phyloP scores from a whole-genome alignment of 2,888 invertebrate species.

The Cheilosia vulpina region DNA sequence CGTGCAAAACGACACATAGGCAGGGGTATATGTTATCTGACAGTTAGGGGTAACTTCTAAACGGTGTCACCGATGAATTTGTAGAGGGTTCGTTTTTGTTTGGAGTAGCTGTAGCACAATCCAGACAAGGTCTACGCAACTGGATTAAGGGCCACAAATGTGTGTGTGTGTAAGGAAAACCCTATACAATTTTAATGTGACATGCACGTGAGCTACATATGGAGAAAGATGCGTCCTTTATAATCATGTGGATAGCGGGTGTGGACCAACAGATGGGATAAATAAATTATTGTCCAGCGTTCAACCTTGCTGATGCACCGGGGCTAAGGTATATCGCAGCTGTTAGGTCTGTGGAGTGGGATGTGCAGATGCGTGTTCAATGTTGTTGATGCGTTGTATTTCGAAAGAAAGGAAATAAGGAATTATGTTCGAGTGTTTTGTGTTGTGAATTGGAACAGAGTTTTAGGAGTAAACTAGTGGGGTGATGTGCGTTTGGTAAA shows the following conservation, averaged over 20 bases:
- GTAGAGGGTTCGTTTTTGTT: too few relatives aligned
- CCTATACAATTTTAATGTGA: constrained; percentile 50
- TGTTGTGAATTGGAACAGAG: constrained; percentile 32
- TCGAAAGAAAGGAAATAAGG: constrained; percentile 25
- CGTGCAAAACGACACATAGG: constrained; percentile 31
- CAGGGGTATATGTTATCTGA: constrained; percentile 31
- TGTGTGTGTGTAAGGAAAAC: constrained; percentile 37
- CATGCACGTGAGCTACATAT: constrained; percentile 66
- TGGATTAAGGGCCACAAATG: constrained; percentile 7
- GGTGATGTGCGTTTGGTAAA: constrained; percentile 15
- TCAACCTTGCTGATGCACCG: constrained; percentile 19
- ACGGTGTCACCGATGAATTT: background rate
- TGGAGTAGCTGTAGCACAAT: constrained; percentile 12
- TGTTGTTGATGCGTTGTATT: constrained; percentile 19
- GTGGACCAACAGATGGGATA: constrained; percentile 54
- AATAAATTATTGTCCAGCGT: constrained; percentile 32
- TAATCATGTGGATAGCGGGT: constrained; percentile 23
- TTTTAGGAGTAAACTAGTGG: constrained; percentile 8
- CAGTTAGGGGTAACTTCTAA: constrained; percentile 14
- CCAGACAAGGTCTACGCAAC: constrained; percentile 7
- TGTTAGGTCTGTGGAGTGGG: constrained; percentile 25
- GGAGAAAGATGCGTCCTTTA: constrained; percentile 47
- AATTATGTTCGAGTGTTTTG: background rate
- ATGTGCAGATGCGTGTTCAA: constrained; percentile 27
- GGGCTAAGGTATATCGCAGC: constrained; percentile 28